Base-by-base conservation (phyloP, 2,888 invertebrate species). In the Heliconius cydno region DNA sequence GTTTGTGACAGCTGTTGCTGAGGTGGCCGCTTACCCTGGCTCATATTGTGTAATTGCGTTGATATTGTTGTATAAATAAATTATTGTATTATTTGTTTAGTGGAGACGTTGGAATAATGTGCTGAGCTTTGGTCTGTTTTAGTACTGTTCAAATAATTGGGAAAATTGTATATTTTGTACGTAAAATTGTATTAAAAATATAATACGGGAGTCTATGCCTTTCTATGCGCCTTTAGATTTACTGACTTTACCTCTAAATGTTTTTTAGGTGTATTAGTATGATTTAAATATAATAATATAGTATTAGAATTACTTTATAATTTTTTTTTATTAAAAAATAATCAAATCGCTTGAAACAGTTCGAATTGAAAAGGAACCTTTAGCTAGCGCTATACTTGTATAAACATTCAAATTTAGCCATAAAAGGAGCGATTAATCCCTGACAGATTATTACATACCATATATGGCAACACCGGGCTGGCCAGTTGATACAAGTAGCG, bases 1-100 rank as follows among this genome's bases (percentile, higher is more conserved):
- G 91, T 92, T 93, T 92, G 92, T 93, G 92, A 92, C 91, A 91
- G 91, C 89, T 87, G 89, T 89, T 90, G 90, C 87, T 88, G 88
- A 90, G 88, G 88, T 86, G 87, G 89, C 87, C 85, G 86, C 84
- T 88, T 88, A 86, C 86, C 85, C 83, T 81, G 84, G 83, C 86
- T 86, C 85, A 85, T 86, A 84, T 86, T 86, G 85, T 85, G 81
- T 80, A 84, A 83, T 83, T 83, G 82, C 77, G 78, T 66, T 75
- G 46, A 79, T 75, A 79, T 70, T 70, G 30, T 74, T 68, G 68
- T 70, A 63, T 79, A 75, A 79, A 75, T 75, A 79, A 79, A 79
- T 60, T 67, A 67, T 34, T 34, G 34, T 34, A 34, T 75, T 60
- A 68, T 67, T 52, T 73, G 38, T 25, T 73, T 73, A 67, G 30